Evolutionary conservation across 2,888 invertebrate species (phyloP), one percentile per base, ranked within the genome.

Genomic region (Xanthia icteritia): DNA sequence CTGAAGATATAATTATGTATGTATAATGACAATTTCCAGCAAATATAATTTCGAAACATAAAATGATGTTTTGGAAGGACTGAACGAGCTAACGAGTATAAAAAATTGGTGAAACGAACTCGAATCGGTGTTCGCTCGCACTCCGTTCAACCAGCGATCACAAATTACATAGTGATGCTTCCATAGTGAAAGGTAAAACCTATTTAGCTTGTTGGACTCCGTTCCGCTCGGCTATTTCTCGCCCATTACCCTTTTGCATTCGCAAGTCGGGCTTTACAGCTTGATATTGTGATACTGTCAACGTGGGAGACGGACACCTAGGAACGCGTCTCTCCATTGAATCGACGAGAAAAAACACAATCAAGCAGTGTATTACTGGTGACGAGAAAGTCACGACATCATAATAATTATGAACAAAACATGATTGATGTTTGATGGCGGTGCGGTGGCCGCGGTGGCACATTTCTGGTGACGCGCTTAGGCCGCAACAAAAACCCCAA

Each of bases 251-350:
- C 8, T 23, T 31, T 17, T 17, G 20, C 27, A 27, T 15, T 31
- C n/a, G 63, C 56, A 56, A 39, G 27, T 5, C 23, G 1, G 23
- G n/a, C 60, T 45, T 54, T 27, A 79, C 20, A 73, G 17, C 73
- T n/a, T n/a, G 31, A 31, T 31, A 90, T 86, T 89, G 20, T 27
- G 64, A 23, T 27, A 23, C 56, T 63, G 84, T 89, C 82, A 84
- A 80, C 88, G 92, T 92, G 92, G 83, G 90, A 91, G 85, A 90
- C 86, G 82, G 76, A 86, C 84, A 86, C 84, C 81, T 74, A 77
- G 51, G 51, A 86, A 58, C 64, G 45, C 73, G 20, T 68, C 67
- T 85, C 73, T 82, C 71, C 51, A 85, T 73, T 65, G 64, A 73
- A 71, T 77, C 64, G 60, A 56, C 65, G 73, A 71, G 63, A 75